Evolutionary conservation across 1,140 invertebrate genomes (phyloP).

Genomic region (Copidosoma floridanum): DNA sequence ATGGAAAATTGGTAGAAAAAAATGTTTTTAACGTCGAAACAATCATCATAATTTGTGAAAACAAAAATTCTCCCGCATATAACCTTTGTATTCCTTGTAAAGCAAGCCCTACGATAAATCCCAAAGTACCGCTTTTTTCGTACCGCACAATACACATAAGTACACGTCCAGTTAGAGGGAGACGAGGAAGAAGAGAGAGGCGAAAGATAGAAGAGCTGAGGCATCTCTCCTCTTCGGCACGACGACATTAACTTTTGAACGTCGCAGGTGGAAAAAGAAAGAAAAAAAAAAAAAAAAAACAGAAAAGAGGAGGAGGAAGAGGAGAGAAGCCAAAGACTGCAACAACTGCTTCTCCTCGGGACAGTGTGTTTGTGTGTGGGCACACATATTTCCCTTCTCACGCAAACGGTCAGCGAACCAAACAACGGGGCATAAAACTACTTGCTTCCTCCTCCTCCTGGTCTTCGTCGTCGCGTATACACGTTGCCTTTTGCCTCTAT

Average conservation of each 20-base stretch:
- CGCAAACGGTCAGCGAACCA: slow-evolving; percentile 27
- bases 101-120: too few species aligned
- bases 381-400: slow-evolving; percentile 15
- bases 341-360: not conserved
- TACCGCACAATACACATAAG: too few species aligned
- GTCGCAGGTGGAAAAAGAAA: slow-evolving; percentile 20
- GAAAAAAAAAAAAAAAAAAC: not conserved
- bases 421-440: slow-evolving; percentile 17
- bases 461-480: too few species aligned
- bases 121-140: too few species aligned
- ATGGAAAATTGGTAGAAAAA: too few species aligned
- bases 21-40: too few species aligned
- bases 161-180: too few species aligned
- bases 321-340: not conserved
- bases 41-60: too few species aligned
- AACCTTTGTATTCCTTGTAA: too few species aligned
- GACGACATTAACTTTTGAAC: slow-evolving; percentile 29
- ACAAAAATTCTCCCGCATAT: too few species aligned
- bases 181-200: not conserved
- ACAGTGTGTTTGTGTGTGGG: not conserved
- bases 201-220: slow-evolving; percentile 23
- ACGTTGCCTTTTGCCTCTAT: too few species aligned
- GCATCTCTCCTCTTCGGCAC: slow-evolving; percentile 7
- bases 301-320: not conserved
- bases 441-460: not conserved